These are phyloP conservation scores for Leptonema lineaticorne DNA, from an alignment of 1,140 invertebrate genomes.

Conservation along the genomic window DNA sequence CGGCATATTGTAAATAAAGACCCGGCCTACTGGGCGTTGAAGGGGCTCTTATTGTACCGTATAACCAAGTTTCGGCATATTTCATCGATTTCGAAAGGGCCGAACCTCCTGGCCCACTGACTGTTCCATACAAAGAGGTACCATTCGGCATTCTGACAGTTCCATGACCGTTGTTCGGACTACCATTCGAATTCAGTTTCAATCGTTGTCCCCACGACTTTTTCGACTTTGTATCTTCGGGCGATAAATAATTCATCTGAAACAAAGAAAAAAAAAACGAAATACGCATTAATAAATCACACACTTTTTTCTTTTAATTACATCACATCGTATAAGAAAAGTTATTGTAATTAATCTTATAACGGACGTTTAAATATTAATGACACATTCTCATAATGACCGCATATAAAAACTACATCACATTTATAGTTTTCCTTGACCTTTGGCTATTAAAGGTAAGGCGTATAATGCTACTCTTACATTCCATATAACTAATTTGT, in stretches of 20 bases:
- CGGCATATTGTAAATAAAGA: constrained; percentile 56
- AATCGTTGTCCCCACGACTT: constrained; percentile 55
- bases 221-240: constrained; percentile 51
- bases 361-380: not conserved
- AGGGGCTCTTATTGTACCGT: constrained; percentile 69
- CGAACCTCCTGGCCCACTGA: constrained; percentile 57
- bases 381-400: constrained; percentile 1
- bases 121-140: constrained; percentile 50
- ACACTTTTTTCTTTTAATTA: too few species aligned
- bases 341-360: not conserved
- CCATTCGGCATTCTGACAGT: not conserved
- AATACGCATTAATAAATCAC: too few species aligned
- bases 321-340: too few species aligned
- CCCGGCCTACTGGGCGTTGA: constrained; percentile 51
- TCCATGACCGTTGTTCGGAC: not conserved
- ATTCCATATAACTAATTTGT: not conserved
- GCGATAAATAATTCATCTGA: constrained; percentile 43
- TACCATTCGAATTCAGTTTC: constrained; percentile 43
- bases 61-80: constrained; percentile 80
- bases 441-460: constrained; percentile 1
- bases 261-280: constrained; percentile 37
- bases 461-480: not conserved
- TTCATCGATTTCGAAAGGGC: constrained; percentile 77
- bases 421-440: constrained; percentile 6
- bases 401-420: not conserved